Evolutionary conservation across 2,797 vertebrate species (phyloP), one percentile per base, ranked within the genome.

Genomic region (Phataginus tetradactyla): DNA sequence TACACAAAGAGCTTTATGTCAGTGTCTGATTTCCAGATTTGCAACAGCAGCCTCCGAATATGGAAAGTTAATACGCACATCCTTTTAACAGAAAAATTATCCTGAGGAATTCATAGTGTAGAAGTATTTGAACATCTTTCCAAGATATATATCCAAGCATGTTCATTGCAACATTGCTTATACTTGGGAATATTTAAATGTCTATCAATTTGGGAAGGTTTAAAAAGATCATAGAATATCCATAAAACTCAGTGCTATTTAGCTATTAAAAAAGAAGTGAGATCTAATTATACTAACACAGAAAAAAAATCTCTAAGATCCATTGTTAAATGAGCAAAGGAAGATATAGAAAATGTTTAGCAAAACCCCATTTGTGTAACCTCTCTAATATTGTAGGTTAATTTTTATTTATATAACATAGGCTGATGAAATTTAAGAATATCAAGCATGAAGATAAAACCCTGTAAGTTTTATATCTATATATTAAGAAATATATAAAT

Each of bases 121-220:
- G 29, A 83, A 53, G 83, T 69, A 61, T 37, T 81, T 61, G 53
- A 91, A 63, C 8, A 29, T n/a, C 20, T n/a, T 81, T 13, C 25
- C 32, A 45, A 63, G 21, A 78, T 69, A 66, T 53, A 72, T 51
- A 42, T 39, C 10, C 14, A 71, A 78, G 17, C 4, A 59, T 79
- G 10, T 84, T 88, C 15, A 88, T 18, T 59, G 13, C 32, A 92
- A 15, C 15, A 68, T 61, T 71, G 39, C 45, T 72, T 96, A 90
- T 85, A 80, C 88, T 53, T 86, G 68, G n/a, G n/a, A 55, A 75
- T 75, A 64, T 45, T 86, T 64, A 75, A 80, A 74, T 92, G 25
- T 59, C 20, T 21, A 29, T 83, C 10, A 66, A 42, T 92, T 90
- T 23, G 5, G 7, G 4, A 75, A 14, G 8, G 4, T 1, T 45